Percentiles rank a stretch among this genome's conserved stretches.
phyloP scores from a whole-genome alignment of 2,797 vertebrate genomes.

The Emys orbicularis region DNA sequence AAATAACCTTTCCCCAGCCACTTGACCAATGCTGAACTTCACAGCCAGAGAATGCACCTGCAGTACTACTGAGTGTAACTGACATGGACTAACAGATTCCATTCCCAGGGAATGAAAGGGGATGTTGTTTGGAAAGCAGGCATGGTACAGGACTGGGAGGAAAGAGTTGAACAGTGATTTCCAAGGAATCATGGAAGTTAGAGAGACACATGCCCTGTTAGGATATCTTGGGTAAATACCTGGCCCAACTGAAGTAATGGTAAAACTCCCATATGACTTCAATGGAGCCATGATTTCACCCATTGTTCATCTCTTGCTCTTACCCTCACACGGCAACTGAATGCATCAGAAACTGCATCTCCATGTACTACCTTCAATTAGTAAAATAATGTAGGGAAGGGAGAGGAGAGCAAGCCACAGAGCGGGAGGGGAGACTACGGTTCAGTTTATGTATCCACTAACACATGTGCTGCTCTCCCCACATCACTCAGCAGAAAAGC shows the following conservation, averaged over 20 bases:
- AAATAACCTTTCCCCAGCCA: background rate
- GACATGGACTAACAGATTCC: background rate
- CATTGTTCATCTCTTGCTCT: background rate
- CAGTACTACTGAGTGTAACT: fast-evolving
- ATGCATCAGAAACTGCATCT: background rate
- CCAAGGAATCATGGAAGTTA: background rate
- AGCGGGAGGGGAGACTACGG: too few species aligned
- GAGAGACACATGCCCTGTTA: background rate
- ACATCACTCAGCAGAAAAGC: background rate
- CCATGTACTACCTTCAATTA: background rate
- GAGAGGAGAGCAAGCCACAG: background rate
- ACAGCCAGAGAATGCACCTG: background rate
- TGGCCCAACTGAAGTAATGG: background rate
- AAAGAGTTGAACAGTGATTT: fast-evolving
- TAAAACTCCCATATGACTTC: background rate
- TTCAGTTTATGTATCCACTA: background rate
- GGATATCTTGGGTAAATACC: background rate
- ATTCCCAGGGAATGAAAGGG: background rate
- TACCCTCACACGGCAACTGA: background rate
- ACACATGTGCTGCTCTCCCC: background rate
- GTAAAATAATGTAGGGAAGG: background rate
- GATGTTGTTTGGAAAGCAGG: background rate
- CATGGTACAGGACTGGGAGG: background rate
- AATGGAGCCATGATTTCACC: background rate
- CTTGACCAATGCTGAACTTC: background rate